phyloP scores from a whole-genome alignment of 1,140 invertebrate species.

The Drosophila melanica region DNA sequence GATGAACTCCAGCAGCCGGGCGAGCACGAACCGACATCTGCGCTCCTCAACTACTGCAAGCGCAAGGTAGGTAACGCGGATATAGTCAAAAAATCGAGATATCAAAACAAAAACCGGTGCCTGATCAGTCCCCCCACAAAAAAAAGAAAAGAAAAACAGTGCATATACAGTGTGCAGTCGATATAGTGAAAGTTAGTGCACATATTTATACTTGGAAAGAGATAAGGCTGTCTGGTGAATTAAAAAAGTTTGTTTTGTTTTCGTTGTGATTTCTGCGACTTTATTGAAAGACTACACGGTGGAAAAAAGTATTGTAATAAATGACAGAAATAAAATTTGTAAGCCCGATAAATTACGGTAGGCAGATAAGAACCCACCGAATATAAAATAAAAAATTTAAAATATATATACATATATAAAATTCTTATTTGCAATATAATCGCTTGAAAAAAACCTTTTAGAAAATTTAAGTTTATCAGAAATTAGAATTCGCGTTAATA shows the following conservation, averaged over 20 bases:
- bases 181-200: background rate
- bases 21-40: conserved; percentile 89
- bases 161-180: background rate
- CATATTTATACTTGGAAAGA: background rate
- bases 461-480: no score
- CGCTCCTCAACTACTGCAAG: conserved; percentile 91
- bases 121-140: background rate
- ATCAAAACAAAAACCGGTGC: background rate
- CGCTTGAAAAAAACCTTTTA: no score
- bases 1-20: conserved; percentile 87
- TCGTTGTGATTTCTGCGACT: background rate
- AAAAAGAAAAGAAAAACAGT: background rate
- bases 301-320: background rate
- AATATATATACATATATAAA: no score
- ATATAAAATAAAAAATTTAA: no score
- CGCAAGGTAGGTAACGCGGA: conserved; percentile 85
- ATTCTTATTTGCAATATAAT: no score
- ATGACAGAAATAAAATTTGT: background rate
- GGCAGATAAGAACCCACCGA: no score
- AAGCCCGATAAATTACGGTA: background rate
- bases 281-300: background rate
- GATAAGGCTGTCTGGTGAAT: background rate
- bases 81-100: background rate
- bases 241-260: background rate
- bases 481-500: no score